Conservation (phyloP, 2,797 vertebrate genomes). For the Emydoidea blandingii region DNA sequence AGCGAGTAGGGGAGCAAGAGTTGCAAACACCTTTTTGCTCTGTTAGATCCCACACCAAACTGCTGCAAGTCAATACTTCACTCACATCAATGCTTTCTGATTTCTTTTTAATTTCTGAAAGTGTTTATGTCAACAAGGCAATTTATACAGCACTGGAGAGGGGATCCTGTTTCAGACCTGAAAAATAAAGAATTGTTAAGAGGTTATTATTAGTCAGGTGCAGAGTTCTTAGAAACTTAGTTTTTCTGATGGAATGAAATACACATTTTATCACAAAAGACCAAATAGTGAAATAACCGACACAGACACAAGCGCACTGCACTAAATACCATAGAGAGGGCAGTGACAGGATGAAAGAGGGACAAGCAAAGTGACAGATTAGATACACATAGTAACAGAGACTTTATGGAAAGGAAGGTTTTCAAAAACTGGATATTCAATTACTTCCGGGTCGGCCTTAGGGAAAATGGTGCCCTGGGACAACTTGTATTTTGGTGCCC, state of each 20-base stretch:
- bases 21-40: background rate
- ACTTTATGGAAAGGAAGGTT: background rate
- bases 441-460: background rate
- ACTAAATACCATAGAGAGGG: background rate
- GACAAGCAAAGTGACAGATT: background rate
- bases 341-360: background rate
- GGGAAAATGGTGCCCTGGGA: no score
- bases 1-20: background rate
- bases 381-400: fast-evolving
- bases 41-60: conserved; percentile 14
- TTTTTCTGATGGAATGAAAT: background rate
- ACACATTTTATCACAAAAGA: background rate
- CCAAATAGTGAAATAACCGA: background rate
- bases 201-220: background rate
- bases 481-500: no score
- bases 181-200: background rate
- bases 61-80: background rate
- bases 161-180: background rate
- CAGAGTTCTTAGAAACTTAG: background rate
- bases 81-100: background rate
- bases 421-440: background rate
- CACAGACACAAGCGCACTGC: background rate
- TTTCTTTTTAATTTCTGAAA: background rate
- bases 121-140: background rate
- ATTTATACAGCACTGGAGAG: background rate